Evolutionary conservation across 1,140 invertebrate genomes (phyloP).

Genomic region (Lycorma delicatula): DNA sequence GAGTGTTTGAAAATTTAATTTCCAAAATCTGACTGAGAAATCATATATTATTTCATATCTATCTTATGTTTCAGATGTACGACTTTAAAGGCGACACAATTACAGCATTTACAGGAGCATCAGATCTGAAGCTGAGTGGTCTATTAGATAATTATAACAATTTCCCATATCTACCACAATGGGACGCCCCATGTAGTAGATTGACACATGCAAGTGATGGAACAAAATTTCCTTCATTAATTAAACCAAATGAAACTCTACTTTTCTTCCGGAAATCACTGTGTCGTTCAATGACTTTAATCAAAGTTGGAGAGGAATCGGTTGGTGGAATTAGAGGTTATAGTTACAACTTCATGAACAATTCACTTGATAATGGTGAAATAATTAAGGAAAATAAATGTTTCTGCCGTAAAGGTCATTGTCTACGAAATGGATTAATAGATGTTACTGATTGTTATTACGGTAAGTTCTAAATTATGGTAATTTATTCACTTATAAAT

Average conservation of each 20-base stretch:
- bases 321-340: conserved; percentile 49
- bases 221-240: conserved; percentile 66
- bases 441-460: conserved; percentile 77
- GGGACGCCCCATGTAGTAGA: conserved; percentile 63
- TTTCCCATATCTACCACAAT: conserved; percentile 59
- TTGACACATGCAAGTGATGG: conserved; percentile 74
- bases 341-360: conserved; percentile 59
- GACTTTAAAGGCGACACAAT: conserved; percentile 71
- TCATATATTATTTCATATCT: background rate
- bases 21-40: no score
- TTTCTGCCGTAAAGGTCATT: conserved; percentile 59
- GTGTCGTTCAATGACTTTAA: conserved; percentile 63
- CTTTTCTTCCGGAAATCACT: conserved; percentile 74
- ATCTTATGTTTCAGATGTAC: conserved; percentile 60
- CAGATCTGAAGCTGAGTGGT: conserved; percentile 50
- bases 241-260: conserved; percentile 55
- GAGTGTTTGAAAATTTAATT: no score
- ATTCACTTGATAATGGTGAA: conserved; percentile 66
- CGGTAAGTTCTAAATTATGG: conserved; percentile 36
- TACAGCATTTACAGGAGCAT: conserved; percentile 66
- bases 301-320: conserved; percentile 46
- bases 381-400: conserved; percentile 63
- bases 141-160: conserved; percentile 69
- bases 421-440: conserved; percentile 58
- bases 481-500: no score